Base-by-base conservation (phyloP, 2,113 vertebrate species). In the Todiramphus saurophagus region DNA sequence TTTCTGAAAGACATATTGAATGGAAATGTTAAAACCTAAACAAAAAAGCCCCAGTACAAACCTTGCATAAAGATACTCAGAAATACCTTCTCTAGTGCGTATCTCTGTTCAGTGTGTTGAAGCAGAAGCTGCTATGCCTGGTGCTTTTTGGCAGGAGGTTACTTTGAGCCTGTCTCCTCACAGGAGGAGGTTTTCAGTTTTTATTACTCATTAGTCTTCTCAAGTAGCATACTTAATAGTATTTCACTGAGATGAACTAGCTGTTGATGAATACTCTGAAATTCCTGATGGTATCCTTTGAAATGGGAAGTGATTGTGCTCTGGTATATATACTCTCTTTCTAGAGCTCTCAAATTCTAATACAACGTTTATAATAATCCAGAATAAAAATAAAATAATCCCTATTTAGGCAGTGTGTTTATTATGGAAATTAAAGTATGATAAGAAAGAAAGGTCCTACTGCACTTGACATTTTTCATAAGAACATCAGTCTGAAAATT, bases 221-320 rank as follows among this genome's bases (percentile, higher is more conserved):
- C 31, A 50, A 76, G 80, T 84, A 70, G 60, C 60, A 46, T 25
- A 63, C 35, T 87, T 64, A n/a, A 6, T 43, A n/a, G 24, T 53
- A 39, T 94, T 66, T 53, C n/a, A 53, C 33, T 20, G 60, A 58
- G 64, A 30, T 37, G 33, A 83, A 7, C n/a, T 59, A 35, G 69
- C 66, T 66, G 62, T 3, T 89, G 80, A 78, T 92, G 77, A 70
- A 78, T 72, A 69, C 76, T 68, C 56, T 82, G 70, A 43, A 94
- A 68, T 7, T 94, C 83, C 74, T 72, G 74, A 2, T 62, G 66
- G 43, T 35, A 19, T 77, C 83, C 77, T 94, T 78, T 60, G 78
- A 67, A 68, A 64, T 56, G 81, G 60, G 39, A 67, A 14, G 14
- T 60, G 43, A 19, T 20, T 41, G 43, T 64, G 35, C 33, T 59